Evolutionary conservation across 2,113 vertebrate species (phyloP).

Genomic region (Nothobranchius furzeri): DNA sequence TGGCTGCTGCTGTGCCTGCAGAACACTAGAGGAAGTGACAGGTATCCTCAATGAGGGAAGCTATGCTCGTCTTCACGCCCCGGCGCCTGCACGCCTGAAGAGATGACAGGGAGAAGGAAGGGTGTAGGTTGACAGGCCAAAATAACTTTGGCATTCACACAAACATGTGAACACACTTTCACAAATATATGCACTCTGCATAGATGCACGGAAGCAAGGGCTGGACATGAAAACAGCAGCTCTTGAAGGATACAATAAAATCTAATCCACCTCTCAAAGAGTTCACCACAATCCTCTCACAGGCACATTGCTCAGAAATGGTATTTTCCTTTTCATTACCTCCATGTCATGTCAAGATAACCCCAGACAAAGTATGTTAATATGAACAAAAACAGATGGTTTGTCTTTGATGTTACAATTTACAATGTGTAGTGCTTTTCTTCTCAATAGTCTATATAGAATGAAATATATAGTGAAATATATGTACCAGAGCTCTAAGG

Average conservation of each 20-base stretch:
- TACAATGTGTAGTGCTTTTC: neutral
- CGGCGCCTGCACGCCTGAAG: slow-evolving; percentile 57
- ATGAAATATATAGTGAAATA: neutral
- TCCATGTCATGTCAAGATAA: neutral
- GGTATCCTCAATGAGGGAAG: slow-evolving; percentile 64
- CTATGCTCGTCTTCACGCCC: slow-evolving; percentile 61
- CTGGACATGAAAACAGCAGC: slow-evolving; percentile 18
- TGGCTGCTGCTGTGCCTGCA: slow-evolving; percentile 60
- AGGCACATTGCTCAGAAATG: neutral
- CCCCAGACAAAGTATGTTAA: too few species aligned
- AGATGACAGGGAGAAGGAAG: slow-evolving; percentile 68
- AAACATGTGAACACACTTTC: slow-evolving; percentile 44
- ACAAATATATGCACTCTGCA: slow-evolving; percentile 29
- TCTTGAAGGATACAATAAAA: slow-evolving; percentile 6
- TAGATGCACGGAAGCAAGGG: slow-evolving; percentile 7
- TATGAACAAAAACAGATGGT: neutral
- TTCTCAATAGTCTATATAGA: neutral
- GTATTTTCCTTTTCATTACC: neutral
- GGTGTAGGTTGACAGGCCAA: slow-evolving; percentile 64
- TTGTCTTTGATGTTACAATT: neutral
- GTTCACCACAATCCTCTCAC: neutral
- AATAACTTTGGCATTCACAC: slow-evolving; percentile 45
- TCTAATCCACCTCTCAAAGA: slow-evolving; percentile 1
- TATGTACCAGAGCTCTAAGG: neutral
- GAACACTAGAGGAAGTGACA: slow-evolving; percentile 59